Base-by-base conservation (phyloP, 1,140 invertebrate species). In the Pteromalus puparum region DNA sequence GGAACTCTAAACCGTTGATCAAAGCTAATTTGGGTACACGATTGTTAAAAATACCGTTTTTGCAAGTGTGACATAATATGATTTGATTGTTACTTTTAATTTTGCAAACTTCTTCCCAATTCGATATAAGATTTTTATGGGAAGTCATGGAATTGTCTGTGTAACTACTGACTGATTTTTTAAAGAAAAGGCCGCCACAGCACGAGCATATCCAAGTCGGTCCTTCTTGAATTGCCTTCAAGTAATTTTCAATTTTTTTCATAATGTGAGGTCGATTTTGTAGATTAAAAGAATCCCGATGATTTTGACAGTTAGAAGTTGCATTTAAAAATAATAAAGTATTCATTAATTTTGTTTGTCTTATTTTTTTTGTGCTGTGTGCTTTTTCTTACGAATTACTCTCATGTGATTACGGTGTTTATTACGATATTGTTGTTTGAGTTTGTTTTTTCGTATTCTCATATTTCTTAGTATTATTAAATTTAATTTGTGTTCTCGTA, bases 1-100 rank as follows among this genome's bases (percentile, higher is more conserved):
- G 30, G 30, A 30, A 78, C 13, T 65, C 12, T 15, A 77, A 61
- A 21, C 75, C 48, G 18, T 78, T 61, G 10, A 61, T 34, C 21
- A 78, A 28, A 61, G 76, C 76, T 78, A 78, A 34, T 30, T 24
- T 28, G 21, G 53, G 76, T 28, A 78, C 61, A 61, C 28, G 26
- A n/a, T 78, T 34, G 24, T 65, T 76, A 12, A 46, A 46, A 26
- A 76, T 3, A 42, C 21, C 21, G 46, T 76, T 76, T 76, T 76
- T 76, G 38, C 74, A 76, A n/a, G 46, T 76, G 15, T 42, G 34
- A 24, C 74, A 42, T 76, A 76, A 76, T 46, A 76, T 12, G 15
- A 48, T 42, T 76, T 53, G 1, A 67, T 67, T 18, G n/a, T 76
- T 76, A 46, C 13, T 76, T 76, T 48, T 76, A 10, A 76, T n/a